Evolutionary conservation across 2,113 vertebrate genomes (phyloP), one percentile per base, ranked within the genome.

Genomic region (Chunga burmeisteri): DNA sequence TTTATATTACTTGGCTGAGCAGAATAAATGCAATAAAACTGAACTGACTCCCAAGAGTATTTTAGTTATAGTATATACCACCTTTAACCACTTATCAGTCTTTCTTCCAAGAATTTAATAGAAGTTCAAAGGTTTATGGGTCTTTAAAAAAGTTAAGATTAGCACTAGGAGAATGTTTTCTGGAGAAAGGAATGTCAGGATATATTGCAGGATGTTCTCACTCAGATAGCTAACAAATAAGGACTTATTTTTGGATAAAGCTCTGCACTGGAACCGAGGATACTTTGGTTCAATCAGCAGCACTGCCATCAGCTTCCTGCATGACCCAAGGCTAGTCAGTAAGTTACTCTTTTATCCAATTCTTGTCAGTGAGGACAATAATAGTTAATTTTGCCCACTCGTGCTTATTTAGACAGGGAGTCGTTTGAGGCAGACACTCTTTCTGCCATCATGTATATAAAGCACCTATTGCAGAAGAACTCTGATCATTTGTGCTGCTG

Each of bases 1-100:
- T 77, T 93, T 88, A 78, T 96, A 82, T 94, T 93, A 89, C 70
- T 87, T 97, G 89, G 15, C 78, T 88, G 81, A 93, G 87, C 62
- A 78, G 42, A 59, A 58, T 93, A 93, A 94, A 86, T 74, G 53
- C 38, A 96, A 78, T 96, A 94, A 96, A 95, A 83, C 42, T 47
- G 59, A 88, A 82, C 73, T 90, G 88, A 86, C 55, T 86, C 94
- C 78, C 90, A 73, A 26, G 70, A 82, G 90, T 66, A 59, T 70
- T 96, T 93, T 73, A 81, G 84, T 70, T 95, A 91, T 73, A 83
- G 66, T 87, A 62, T 86, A 91, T 68, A 87, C 58, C 58, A 66
- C 62, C 70, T 83, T 93, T 70, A 96, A 91, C 42, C 65, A 95
- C 84, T 90, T 77, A 68, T 74, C 46, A 58, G 47, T 71, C 91